Conservation (phyloP, 2,888 invertebrate genomes). For the Sipha maydis region DNA sequence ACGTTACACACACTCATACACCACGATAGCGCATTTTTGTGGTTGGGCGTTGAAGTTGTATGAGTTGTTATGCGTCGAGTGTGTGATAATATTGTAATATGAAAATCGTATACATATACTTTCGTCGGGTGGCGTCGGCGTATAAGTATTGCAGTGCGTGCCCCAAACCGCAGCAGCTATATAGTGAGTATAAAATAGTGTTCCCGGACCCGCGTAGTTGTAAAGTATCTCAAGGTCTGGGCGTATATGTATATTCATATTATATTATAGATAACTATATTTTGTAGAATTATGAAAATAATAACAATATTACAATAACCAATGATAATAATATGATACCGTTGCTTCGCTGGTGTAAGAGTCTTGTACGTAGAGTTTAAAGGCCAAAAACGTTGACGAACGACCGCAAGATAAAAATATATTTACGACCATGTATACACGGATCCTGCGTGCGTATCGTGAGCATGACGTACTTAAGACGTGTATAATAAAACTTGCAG, state of each 20-base stretch:
- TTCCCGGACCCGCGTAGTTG: not conserved
- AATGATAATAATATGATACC: not conserved
- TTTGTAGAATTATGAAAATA: not conserved
- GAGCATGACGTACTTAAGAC: too few relatives aligned
- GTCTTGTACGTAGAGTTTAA: not conserved
- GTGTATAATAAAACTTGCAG: too few relatives aligned
- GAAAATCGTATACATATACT: not conserved
- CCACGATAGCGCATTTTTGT: constrained; percentile 33
- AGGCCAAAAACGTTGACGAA: not conserved
- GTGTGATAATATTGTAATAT: not conserved
- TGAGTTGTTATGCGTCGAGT: not conserved
- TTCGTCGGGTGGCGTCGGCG: not conserved
- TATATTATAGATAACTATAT: not conserved
- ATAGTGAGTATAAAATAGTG: not conserved
- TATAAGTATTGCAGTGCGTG: not conserved
- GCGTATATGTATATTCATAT: not conserved
- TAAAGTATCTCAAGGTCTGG: constrained; percentile 24
- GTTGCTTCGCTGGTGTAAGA: not conserved
- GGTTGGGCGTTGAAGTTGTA: not conserved
- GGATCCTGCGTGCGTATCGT: too few relatives aligned
- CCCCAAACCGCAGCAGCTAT: constrained; percentile 9
- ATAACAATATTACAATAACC: not conserved
- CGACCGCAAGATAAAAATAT: not conserved
- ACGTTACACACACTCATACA: constrained; percentile 34
- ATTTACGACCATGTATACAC: too few relatives aligned